Conservation (phyloP, 2,113 vertebrate species). For the Arothron firmamentum region DNA sequence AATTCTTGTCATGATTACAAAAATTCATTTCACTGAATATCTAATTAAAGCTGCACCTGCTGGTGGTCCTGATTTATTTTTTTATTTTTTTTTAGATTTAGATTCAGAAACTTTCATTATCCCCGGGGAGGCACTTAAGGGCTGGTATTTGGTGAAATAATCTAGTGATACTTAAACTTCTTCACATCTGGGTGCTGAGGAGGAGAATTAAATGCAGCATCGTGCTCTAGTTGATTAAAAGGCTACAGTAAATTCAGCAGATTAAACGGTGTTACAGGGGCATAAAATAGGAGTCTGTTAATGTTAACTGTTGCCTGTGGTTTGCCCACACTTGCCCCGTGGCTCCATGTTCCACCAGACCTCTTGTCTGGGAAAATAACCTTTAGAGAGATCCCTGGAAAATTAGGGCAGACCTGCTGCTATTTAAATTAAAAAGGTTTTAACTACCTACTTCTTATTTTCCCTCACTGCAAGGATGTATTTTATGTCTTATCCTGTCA, state of each 20-base stretch:
- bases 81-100: neutral
- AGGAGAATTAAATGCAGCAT: slow-evolving; percentile 4
- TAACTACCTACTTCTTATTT: slow-evolving; percentile 6
- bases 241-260: neutral
- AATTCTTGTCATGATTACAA: slow-evolving; percentile 21
- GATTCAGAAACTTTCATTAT: too few relatives aligned
- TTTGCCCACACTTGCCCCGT: slow-evolving; percentile 26
- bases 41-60: slow-evolving; percentile 5
- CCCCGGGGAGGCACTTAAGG: too few relatives aligned
- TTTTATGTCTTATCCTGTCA: too few relatives aligned
- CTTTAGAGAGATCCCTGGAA: slow-evolving; percentile 43
- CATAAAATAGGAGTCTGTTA: slow-evolving; percentile 22
- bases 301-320: slow-evolving; percentile 7
- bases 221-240: neutral
- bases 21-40: slow-evolving; percentile 32
- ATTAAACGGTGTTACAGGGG: slow-evolving; percentile 9
- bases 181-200: slow-evolving; percentile 7
- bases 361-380: slow-evolving; percentile 34
- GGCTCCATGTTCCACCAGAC: slow-evolving; percentile 19
- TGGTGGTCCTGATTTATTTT: slow-evolving; percentile 14
- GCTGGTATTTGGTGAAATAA: neutral
- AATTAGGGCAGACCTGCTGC: slow-evolving; percentile 34
- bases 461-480: neutral
- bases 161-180: slow-evolving; percentile 3
- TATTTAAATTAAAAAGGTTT: slow-evolving; percentile 42